These are phyloP conservation scores for Geotrypetes seraphini DNA, from an alignment of 2,797 vertebrate genomes.

Conservation along the genomic window DNA sequence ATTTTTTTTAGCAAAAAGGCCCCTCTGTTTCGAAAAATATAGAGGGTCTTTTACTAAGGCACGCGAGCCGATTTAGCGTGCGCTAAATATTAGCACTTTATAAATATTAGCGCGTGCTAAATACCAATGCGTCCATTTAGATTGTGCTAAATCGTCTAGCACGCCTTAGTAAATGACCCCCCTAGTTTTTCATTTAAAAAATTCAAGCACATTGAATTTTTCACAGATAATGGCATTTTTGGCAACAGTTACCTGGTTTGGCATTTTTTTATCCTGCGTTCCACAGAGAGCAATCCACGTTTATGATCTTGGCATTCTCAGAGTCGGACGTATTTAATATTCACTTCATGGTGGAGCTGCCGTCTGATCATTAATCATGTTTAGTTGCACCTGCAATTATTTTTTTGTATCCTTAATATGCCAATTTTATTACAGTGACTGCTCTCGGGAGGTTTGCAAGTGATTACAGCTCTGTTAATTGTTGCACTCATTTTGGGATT, in stretches of 20 bases:
- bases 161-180: too few relatives aligned
- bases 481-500: conserved; percentile 27
- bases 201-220: background rate
- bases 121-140: too few relatives aligned
- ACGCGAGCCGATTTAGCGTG: too few relatives aligned
- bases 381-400: conserved; percentile 49
- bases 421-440: conserved; percentile 39
- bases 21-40: too few relatives aligned
- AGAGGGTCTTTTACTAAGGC: too few relatives aligned
- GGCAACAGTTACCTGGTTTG: background rate
- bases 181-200: too few relatives aligned
- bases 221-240: background rate
- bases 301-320: conserved; percentile 20
- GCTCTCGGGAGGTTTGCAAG: conserved; percentile 37
- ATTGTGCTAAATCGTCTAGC: too few relatives aligned
- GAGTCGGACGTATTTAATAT: conserved; percentile 37
- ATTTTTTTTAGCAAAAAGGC: too few relatives aligned
- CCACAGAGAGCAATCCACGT: conserved; percentile 1
- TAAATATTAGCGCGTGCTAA: too few relatives aligned
- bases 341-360: conserved; percentile 30
- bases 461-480: conserved; percentile 44
- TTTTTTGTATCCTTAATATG: conserved; percentile 43
- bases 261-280: background rate
- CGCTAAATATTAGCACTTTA: too few relatives aligned
- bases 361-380: conserved; percentile 49